Base-by-base conservation (phyloP, 2,113 vertebrate species). In the Chlamydotis undulata region DNA sequence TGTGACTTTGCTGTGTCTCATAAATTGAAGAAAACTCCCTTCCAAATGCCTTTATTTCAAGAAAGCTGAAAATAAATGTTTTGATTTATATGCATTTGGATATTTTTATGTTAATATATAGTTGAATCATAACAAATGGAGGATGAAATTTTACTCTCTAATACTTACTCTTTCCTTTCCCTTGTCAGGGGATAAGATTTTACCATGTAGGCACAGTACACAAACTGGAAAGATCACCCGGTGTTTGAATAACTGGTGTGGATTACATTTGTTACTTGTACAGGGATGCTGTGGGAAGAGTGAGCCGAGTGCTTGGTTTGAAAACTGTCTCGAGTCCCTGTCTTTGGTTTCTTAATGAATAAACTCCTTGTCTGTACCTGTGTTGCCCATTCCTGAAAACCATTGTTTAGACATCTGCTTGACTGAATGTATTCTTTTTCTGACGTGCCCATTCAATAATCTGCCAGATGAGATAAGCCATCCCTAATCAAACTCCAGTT, bases 381-480 rank as follows among this genome's bases (percentile, higher is more conserved):
- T 39, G 79, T 53, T 83, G 29, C 23, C 31, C 5, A 4, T 37
- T 65, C 59, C 85, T 88, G 37, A 33, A 79, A 43, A 7, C 4
- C 4, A 2, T 82, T 73, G 45, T 76, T 25, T 28, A 33, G 37
- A 69, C 37, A 3, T 39, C 26, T 19, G 22, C 7, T 4, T 88
- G 43, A 12, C 19, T 79, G 57, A 50, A 29, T 16, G 5, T 25
- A 7, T 41, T 5, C 9, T 41, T 90, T 83, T 83, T 76, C 25
- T 3, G 41, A 73, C 0, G 0, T 85, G 67, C 17, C 57, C 7
- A 0, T 60, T 68, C 35, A 31, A 0, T 83, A 19, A 31, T 4
- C 26, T 91, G 56, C 29, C 33, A 15, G 49, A 52, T 76, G 47
- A 74, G 24, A 11, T 23, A 77, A 24, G 21, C 84, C 31, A 73